Conservation (phyloP, 2,113 vertebrate species). For the Oxyruncus cristatus region DNA sequence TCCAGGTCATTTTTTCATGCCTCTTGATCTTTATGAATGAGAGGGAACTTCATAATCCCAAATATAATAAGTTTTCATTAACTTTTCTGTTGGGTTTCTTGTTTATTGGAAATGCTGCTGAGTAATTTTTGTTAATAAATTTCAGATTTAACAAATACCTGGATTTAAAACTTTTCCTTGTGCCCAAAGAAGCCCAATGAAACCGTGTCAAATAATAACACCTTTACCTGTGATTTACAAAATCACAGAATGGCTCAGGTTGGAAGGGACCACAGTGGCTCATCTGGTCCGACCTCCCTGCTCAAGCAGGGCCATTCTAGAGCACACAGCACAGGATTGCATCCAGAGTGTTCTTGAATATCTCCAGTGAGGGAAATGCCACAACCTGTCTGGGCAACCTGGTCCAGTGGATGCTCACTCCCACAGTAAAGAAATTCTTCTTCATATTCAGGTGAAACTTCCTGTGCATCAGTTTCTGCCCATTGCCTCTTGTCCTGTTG, state of each 20-base stretch:
- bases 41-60: neutral
- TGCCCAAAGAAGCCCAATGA: neutral
- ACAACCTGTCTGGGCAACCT: neutral
- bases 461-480: neutral
- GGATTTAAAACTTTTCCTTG: neutral
- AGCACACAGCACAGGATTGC: neutral
- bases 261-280: neutral
- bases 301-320: neutral
- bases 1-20: neutral
- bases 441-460: neutral
- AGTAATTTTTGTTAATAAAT: neutral
- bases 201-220: neutral
- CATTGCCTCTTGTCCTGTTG: neutral
- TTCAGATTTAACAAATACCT: neutral
- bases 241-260: neutral
- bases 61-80: neutral
- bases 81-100: neutral
- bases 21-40: neutral
- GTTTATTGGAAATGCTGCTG: neutral
- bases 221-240: neutral
- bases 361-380: neutral
- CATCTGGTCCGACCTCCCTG: neutral
- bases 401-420: neutral
- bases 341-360: neutral
- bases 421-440: neutral